Percentiles rank a stretch among this genome's conserved stretches.
Conservation (phyloP, 2,797 vertebrate genomes). For the Typhlichthys subterraneus region DNA sequence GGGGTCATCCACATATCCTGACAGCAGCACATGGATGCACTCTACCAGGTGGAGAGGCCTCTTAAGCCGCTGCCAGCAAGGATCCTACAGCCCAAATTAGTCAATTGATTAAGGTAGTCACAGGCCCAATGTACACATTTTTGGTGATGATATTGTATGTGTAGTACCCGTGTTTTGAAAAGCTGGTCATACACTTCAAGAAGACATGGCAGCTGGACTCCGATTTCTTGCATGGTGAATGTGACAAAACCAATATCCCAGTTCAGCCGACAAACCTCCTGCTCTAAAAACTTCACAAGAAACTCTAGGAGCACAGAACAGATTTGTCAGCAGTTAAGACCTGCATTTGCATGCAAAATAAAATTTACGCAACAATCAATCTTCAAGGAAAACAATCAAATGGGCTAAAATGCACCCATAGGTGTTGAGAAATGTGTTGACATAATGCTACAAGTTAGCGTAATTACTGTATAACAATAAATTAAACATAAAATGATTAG, state of each 20-base stretch:
- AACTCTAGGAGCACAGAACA: conserved; percentile 80
- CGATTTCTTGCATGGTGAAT: conserved; percentile 93
- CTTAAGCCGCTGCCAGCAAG: conserved; percentile 92
- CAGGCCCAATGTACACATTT: neutral
- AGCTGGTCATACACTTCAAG: conserved; percentile 96
- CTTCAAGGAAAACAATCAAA: conserved; percentile 30
- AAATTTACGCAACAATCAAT: conserved; percentile 13
- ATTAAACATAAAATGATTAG: conserved; percentile 34
- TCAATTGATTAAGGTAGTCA: neutral
- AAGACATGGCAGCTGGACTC: conserved; percentile 86
- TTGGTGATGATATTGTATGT: neutral
- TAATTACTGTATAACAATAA: conserved; percentile 46
- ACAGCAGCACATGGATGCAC: conserved; percentile 90
- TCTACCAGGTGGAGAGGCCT: conserved; percentile 94
- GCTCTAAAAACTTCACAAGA: conserved; percentile 91
- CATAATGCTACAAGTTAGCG: conserved; percentile 41
- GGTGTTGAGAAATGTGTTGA: conserved; percentile 22
- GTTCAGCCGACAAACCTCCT: conserved; percentile 89
- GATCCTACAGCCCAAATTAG: conserved; percentile 78
- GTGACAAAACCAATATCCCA: conserved; percentile 96
- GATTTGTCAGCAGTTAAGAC: conserved; percentile 3
- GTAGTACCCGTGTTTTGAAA: conserved; percentile 90
- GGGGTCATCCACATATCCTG: conserved; percentile 89
- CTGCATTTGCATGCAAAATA: neutral
- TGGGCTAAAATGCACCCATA: conserved; percentile 49